Evolutionary conservation across 2,797 vertebrate genomes (phyloP).

Genomic region (Limosa lapponica): DNA sequence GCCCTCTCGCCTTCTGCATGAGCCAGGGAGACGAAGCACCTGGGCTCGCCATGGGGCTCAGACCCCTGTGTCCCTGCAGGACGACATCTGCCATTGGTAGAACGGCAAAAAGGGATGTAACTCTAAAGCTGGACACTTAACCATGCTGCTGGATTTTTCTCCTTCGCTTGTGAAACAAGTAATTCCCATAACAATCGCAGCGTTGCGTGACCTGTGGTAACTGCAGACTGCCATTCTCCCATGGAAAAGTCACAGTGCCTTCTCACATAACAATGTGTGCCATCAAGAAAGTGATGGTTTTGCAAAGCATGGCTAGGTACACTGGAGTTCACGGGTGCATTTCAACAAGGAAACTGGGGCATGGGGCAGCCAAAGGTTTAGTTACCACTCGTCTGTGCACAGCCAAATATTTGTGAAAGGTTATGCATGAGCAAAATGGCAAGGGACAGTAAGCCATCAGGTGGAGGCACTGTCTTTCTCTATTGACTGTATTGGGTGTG

Average conservation of each 20-base stretch:
- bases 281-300: background rate
- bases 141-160: background rate
- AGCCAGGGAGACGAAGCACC: background rate
- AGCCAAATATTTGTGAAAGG: background rate
- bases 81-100: background rate
- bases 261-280: background rate
- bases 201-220: background rate
- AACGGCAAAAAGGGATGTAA: background rate
- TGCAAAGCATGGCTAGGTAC: background rate
- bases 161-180: background rate
- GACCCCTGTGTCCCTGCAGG: fast-evolving
- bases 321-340: background rate
- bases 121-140: background rate
- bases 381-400: background rate
- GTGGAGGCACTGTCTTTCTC: background rate
- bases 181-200: background rate
- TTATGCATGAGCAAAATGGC: background rate
- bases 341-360: conserved; percentile 12
- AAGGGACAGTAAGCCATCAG: background rate
- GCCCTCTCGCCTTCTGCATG: background rate
- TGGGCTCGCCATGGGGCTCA: background rate
- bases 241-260: background rate
- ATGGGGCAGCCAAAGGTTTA: background rate
- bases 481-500: background rate
- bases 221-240: background rate